Conservation (phyloP, 1,140 invertebrate genomes). For the Drosophila setifemur region DNA sequence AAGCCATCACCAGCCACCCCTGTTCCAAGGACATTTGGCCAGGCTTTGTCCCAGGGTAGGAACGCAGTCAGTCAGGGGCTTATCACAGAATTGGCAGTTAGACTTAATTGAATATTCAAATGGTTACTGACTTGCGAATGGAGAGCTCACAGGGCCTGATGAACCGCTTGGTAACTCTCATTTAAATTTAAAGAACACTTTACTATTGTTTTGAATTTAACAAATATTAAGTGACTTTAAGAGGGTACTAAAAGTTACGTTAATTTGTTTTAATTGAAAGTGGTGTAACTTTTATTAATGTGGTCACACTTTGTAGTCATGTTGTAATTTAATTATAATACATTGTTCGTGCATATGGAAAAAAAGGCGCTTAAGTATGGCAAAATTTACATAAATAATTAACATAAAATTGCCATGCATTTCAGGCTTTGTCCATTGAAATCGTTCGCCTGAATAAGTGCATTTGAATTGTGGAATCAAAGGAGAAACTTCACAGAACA, state of each 20-base stretch:
- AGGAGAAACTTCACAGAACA: not conserved
- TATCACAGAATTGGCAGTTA: conserved; percentile 70
- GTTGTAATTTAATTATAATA: conserved; percentile 38
- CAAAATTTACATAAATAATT: conserved; percentile 52
- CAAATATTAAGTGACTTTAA: conserved; percentile 1
- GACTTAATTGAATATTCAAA: conserved; percentile 73
- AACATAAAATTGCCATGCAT: conserved; percentile 27
- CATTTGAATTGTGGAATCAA: conserved; percentile 14
- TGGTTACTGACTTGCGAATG: conserved; percentile 26
- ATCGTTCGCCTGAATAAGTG: conserved; percentile 21
- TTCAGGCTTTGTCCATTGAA: not conserved
- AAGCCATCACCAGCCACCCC: conserved; percentile 29
- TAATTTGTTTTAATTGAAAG: conserved; percentile 36
- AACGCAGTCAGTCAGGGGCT: conserved; percentile 15
- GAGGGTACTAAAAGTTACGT: conserved; percentile 7
- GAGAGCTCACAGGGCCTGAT: not conserved
- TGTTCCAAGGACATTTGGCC: conserved; percentile 20
- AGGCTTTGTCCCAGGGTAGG: not conserved
- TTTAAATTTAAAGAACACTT: conserved; percentile 9
- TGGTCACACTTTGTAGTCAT: conserved; percentile 37
- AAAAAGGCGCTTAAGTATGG: conserved; percentile 22
- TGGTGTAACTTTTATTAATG: conserved; percentile 17
- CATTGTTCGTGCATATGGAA: not conserved
- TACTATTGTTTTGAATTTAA: conserved; percentile 10
- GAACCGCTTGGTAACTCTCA: not conserved